Evolutionary conservation across 2,888 invertebrate genomes (phyloP).

Genomic region (Crematogaster levior): DNA sequence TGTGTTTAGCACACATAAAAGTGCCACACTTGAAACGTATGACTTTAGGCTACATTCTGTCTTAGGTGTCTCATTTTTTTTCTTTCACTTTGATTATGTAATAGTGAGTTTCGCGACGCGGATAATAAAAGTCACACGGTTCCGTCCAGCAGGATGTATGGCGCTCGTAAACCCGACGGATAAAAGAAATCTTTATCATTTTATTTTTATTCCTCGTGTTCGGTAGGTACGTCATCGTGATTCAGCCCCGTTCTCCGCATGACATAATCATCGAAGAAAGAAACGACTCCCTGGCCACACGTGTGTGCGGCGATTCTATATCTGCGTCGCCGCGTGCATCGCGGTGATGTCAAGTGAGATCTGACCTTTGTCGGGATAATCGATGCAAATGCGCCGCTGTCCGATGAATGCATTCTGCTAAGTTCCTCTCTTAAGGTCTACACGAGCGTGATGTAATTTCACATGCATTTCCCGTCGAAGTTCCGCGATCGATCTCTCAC

Average conservation of each 20-base stretch:
- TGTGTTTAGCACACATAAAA: not conserved
- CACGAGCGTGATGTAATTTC: conserved; percentile 35
- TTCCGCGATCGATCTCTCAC: not conserved
- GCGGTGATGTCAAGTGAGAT: conserved; percentile 25
- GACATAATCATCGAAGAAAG: conserved; percentile 11
- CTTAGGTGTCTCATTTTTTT: not conserved
- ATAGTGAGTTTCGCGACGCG: not conserved
- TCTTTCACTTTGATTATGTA: conserved; percentile 6
- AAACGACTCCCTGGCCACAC: not conserved
- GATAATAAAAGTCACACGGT: conserved; percentile 34
- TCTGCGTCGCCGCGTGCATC: not conserved
- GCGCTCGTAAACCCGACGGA: not conserved
- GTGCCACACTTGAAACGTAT: not conserved
- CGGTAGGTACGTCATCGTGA: not conserved
- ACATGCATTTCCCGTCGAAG: conserved; percentile 11
- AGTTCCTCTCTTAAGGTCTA: conserved; percentile 19
- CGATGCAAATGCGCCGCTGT: conserved; percentile 46
- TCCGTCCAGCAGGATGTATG: not conserved
- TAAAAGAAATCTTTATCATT: not conserved
- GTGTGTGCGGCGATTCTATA: not conserved
- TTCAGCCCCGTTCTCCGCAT: not conserved
- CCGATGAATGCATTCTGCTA: conserved; percentile 36
- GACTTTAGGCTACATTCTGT: not conserved
- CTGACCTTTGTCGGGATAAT: conserved; percentile 54
- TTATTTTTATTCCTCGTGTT: not conserved